phyloP scores from a whole-genome alignment of 2,113 vertebrate species.

The Canis aureus region DNA sequence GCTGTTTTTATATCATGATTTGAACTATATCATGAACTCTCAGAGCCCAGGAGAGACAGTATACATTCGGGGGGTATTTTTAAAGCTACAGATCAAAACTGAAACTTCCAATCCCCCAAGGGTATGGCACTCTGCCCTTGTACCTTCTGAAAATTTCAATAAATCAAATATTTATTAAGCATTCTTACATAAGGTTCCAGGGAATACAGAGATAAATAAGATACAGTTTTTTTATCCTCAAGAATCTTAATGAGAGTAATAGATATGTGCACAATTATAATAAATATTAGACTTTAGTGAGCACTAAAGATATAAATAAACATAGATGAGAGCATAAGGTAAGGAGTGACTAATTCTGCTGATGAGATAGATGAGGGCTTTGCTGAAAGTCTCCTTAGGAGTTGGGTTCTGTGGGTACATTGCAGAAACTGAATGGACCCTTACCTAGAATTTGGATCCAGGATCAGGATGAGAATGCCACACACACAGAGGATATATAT shows the following conservation, averaged over 20 bases:
- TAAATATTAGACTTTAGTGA: slow-evolving; percentile 37
- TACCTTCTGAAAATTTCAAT: slow-evolving; percentile 49
- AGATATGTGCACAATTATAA: background rate
- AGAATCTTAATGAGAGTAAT: slow-evolving; percentile 53
- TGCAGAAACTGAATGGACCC: background rate
- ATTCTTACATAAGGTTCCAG: slow-evolving; percentile 24
- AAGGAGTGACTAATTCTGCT: background rate
- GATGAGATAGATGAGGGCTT: background rate
- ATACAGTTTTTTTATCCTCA: slow-evolving; percentile 22
- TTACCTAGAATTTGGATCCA: background rate
- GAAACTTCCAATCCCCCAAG: background rate
- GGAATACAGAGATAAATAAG: slow-evolving; percentile 25
- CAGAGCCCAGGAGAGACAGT: background rate
- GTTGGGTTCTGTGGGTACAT: background rate
- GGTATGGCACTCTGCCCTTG: slow-evolving; percentile 33
- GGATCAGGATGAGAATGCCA: background rate
- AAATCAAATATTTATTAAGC: slow-evolving; percentile 52
- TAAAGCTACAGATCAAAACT: slow-evolving; percentile 44
- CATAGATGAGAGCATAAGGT: background rate
- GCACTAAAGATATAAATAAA: background rate
- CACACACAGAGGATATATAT: background rate
- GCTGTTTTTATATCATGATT: slow-evolving; percentile 41
- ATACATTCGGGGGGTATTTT: background rate
- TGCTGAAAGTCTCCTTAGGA: background rate
- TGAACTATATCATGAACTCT: background rate